These are phyloP conservation scores for Muraenolepis orangiensis DNA, from an alignment of 2,797 vertebrate species.

Conservation along the genomic window DNA sequence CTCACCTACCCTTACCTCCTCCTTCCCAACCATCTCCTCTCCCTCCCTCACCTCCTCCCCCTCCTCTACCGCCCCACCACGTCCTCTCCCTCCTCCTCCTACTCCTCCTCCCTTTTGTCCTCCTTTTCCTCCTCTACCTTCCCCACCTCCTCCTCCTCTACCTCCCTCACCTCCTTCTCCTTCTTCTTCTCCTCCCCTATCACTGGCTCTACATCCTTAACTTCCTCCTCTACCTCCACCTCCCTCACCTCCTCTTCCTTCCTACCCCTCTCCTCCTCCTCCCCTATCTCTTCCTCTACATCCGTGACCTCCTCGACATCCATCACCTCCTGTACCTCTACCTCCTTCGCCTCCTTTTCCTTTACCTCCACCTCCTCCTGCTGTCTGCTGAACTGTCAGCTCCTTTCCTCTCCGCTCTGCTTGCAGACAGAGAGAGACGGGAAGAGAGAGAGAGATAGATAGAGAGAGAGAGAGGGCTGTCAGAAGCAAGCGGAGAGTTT, in stretches of 20 bases:
- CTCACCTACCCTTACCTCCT: too few relatives aligned
- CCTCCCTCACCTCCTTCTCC: too few relatives aligned
- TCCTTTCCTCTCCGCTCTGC: background rate
- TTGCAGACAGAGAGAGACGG: slow-evolving; percentile 30
- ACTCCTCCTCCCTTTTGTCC: background rate
- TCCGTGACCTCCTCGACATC: background rate
- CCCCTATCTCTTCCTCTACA: background rate
- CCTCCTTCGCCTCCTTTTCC: background rate
- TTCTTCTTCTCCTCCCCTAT: background rate
- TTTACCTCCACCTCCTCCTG: background rate
- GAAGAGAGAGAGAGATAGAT: slow-evolving; percentile 17
- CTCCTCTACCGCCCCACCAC: too few relatives aligned
- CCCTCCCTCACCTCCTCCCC: too few relatives aligned
- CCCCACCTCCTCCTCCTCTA: background rate
- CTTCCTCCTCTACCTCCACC: too few relatives aligned
- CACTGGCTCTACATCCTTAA: too few relatives aligned
- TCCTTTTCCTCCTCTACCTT: background rate
- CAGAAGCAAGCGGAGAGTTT: slow-evolving; percentile 64
- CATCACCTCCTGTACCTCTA: background rate
- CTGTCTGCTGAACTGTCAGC: background rate
- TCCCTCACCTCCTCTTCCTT: too few relatives aligned
- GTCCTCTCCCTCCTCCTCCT: background rate
- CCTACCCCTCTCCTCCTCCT: background rate
- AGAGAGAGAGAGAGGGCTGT: slow-evolving; percentile 52
- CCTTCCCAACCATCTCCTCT: too few relatives aligned